A percentile compares a stretch with the other conserved stretches of the same genome.
Evolutionary conservation across 2,888 invertebrate genomes (phyloP).

Genomic region (Apomyelois bistriatella): DNA sequence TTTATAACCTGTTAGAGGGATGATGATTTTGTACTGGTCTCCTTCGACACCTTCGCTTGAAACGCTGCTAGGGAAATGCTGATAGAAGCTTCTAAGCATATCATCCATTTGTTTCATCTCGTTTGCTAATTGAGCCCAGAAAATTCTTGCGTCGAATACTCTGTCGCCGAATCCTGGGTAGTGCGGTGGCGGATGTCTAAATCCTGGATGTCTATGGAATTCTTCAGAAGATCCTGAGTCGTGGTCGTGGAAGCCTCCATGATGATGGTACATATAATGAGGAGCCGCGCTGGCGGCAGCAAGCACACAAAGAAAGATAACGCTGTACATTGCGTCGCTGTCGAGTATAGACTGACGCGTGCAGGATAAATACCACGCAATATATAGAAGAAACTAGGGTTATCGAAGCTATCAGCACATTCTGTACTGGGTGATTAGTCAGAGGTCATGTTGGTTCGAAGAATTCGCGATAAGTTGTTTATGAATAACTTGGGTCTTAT

Average conservation of each 20-base stretch:
- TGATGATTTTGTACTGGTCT: conserved; percentile 48
- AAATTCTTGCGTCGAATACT: conserved; percentile 50
- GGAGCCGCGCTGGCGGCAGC: conserved; percentile 53
- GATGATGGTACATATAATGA: conserved; percentile 21
- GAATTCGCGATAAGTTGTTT: conserved; percentile 7
- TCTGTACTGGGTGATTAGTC: conserved; percentile 4
- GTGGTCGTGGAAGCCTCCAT: not conserved
- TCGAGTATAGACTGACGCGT: not conserved
- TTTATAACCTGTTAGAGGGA: conserved; percentile 45
- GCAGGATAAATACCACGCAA: not conserved
- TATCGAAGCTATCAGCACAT: conserved; percentile 6
- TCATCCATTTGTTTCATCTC: conserved; percentile 48
- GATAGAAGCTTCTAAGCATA: conserved; percentile 40
- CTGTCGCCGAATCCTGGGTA: conserved; percentile 31
- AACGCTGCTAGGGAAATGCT: conserved; percentile 38
- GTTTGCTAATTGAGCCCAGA: conserved; percentile 47
- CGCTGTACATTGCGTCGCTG: conserved; percentile 2
- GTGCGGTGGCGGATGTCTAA: conserved; percentile 16
- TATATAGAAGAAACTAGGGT: conserved; percentile 9
- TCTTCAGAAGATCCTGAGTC: not conserved
- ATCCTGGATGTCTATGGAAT: conserved; percentile 2
- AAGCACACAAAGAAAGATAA: conserved; percentile 17
- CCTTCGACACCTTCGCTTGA: conserved; percentile 40
- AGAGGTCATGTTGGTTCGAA: not conserved
- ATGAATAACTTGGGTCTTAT: not conserved